Evolutionary conservation across 2,113 vertebrate genomes (phyloP).

Genomic region (Sigmodon hispidus): DNA sequence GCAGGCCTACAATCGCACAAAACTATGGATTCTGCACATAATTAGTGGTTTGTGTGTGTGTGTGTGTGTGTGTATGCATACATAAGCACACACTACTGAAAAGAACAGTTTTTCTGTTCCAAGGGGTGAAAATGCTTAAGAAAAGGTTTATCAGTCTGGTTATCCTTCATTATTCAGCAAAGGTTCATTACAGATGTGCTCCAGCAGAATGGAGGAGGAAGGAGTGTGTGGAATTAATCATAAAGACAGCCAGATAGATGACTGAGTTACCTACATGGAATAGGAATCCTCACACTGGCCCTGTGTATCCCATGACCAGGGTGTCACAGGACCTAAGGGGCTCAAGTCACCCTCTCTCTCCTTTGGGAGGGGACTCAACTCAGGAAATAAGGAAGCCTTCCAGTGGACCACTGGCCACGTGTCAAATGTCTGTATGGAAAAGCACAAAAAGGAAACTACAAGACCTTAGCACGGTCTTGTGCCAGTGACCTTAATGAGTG

Average conservation of each 20-base stretch:
- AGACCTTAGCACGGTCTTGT: background rate
- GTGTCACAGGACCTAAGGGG: background rate
- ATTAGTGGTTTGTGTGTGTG: background rate
- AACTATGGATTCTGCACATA: background rate
- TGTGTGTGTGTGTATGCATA: no score
- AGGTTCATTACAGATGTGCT: background rate
- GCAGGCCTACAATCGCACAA: background rate
- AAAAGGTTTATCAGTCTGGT: background rate
- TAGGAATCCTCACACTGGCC: background rate
- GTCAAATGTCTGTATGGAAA: background rate
- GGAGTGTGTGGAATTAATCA: background rate
- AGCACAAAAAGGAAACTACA: background rate
- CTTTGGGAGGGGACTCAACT: background rate
- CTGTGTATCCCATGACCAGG: background rate
- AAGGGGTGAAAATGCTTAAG: background rate
- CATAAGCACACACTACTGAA: no score
- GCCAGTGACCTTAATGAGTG: background rate
- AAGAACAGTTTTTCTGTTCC: background rate
- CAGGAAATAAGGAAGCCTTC: slow-evolving; percentile 24
- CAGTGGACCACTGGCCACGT: background rate
- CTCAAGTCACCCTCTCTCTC: background rate
- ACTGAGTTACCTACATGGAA: background rate
- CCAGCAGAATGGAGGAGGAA: background rate
- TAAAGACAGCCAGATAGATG: background rate
- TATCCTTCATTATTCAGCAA: background rate